Evolutionary conservation across 2,113 vertebrate species (phyloP).

Genomic region (Pitta sordida): DNA sequence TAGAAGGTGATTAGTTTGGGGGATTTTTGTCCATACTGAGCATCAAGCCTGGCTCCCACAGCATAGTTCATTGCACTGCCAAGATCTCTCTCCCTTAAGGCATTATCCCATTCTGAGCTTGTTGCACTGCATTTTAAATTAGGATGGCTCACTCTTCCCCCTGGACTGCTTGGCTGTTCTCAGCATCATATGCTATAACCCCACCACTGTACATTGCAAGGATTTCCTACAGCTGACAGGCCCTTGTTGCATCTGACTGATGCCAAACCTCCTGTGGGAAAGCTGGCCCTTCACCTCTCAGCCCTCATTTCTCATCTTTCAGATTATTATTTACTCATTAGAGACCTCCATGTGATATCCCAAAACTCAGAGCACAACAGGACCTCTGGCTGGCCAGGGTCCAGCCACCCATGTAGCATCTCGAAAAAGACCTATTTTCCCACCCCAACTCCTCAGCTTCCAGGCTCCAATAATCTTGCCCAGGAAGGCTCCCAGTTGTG

Average conservation of each 20-base stretch:
- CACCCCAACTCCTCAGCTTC: neutral
- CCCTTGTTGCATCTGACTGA: neutral
- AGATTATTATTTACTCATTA: neutral
- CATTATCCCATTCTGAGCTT: neutral
- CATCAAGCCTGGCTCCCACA: neutral
- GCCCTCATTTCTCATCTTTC: neutral
- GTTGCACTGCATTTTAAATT: neutral
- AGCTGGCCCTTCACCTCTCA: neutral
- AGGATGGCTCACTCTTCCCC: neutral
- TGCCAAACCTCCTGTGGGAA: neutral
- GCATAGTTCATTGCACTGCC: neutral
- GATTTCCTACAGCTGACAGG: neutral
- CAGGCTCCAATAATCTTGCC: neutral
- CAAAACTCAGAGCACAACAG: neutral
- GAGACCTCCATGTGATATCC: neutral
- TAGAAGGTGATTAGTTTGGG: neutral
- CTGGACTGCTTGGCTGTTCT: neutral
- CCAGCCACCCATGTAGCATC: neutral
- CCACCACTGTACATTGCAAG: neutral
- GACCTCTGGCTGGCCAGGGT: neutral
- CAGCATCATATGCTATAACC: neutral
- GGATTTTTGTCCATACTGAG: neutral
- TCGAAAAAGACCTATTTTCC: neutral
- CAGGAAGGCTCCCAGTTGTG: neutral
- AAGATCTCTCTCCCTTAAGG: neutral